phyloP scores from a whole-genome alignment of 1,140 invertebrate genomes.

The Zelostemma sp. region DNA sequence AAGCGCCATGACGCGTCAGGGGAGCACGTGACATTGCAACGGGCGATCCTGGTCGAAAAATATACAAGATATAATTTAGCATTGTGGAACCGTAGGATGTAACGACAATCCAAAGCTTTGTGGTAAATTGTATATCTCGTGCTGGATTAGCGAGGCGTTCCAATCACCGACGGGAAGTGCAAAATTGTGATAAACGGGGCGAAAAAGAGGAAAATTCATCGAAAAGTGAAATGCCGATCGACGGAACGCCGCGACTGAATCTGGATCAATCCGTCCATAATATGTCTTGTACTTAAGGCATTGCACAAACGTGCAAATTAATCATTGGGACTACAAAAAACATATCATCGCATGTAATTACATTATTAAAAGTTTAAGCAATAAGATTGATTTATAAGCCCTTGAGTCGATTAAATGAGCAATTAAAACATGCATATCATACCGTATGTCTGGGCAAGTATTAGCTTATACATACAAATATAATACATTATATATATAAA shows the following conservation, averaged over 20 bases:
- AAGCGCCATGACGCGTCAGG: too few species aligned
- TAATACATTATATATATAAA: constrained; percentile 31
- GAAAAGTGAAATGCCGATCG: constrained; percentile 37
- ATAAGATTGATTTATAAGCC: constrained; percentile 70
- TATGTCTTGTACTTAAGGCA: constrained; percentile 62
- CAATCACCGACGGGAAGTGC: constrained; percentile 33
- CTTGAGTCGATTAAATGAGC: constrained; percentile 53
- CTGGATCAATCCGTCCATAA: constrained; percentile 71
- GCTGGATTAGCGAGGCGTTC: constrained; percentile 61
- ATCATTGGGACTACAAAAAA: constrained; percentile 72
- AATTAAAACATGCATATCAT: constrained; percentile 68
- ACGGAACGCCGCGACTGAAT: constrained; percentile 59
- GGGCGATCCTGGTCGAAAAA: constrained; percentile 28
- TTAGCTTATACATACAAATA: constrained; percentile 61
- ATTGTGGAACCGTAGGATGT: constrained; percentile 45
- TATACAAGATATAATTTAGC: constrained; percentile 14
- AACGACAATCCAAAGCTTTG: constrained; percentile 70
- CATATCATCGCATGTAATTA: constrained; percentile 70
- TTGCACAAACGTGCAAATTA: constrained; percentile 70
- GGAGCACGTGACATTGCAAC: constrained; percentile 20
- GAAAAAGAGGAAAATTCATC: constrained; percentile 3
- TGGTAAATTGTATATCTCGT: constrained; percentile 60
- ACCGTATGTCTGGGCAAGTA: constrained; percentile 68
- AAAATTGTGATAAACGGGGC: neutral
- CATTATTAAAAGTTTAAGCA: constrained; percentile 64